Evolutionary conservation across 1,140 invertebrate species (phyloP).

Genomic region (Diprion similis): DNA sequence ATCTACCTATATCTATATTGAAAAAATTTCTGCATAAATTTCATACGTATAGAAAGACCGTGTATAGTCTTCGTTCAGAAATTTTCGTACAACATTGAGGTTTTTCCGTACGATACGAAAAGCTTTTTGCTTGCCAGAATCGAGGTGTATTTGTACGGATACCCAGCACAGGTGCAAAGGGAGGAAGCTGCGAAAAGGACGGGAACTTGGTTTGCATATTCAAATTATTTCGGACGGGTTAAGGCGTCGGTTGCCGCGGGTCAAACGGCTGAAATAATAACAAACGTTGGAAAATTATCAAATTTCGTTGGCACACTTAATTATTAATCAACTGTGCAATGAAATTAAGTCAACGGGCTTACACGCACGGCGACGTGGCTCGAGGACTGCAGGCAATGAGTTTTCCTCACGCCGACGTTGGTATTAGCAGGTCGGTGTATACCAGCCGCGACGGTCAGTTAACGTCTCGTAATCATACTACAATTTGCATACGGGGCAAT

Average conservation of each 20-base stretch:
- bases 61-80: neutral
- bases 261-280: slow-evolving; percentile 1
- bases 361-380: no score
- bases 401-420: neutral
- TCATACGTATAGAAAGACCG: neutral
- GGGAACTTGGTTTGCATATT: neutral
- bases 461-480: neutral
- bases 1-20: no score
- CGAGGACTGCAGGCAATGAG: neutral
- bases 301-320: neutral
- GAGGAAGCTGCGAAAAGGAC: neutral
- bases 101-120: no score
- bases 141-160: no score
- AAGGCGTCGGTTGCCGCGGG: neutral
- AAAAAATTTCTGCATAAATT: no score
- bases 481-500: slow-evolving; percentile 59
- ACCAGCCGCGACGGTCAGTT: slow-evolving; percentile 39
- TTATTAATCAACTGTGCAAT: slow-evolving; percentile 24
- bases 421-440: slow-evolving; percentile 14
- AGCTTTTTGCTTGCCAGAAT: no score
- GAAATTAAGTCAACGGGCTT: slow-evolving; percentile 51
- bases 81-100: neutral
- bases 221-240: neutral
- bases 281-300: slow-evolving; percentile 1
- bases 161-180: neutral